Evolutionary conservation across 2,113 vertebrate species (phyloP), one percentile per base, ranked within the genome.

Genomic region (Brienomyrus brachyistius): DNA sequence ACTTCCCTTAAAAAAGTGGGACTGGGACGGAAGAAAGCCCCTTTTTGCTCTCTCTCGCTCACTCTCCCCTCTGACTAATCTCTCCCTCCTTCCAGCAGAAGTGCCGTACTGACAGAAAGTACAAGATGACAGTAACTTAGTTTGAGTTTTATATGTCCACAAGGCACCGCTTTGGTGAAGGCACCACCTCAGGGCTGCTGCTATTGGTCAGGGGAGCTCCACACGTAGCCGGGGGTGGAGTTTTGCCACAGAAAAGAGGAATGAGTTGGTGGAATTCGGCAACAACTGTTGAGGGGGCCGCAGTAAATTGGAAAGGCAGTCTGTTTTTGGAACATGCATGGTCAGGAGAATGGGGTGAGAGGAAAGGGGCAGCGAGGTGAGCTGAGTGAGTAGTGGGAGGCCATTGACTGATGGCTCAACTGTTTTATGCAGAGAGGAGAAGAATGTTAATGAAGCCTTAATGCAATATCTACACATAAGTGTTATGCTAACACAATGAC

Each of bases 61-160:
- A 92, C 56, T 91, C 66, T 91, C 91, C 48, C 86, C 91, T 92
- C 94, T 92, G 91, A 91, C 89, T 90, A 93, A 92, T 91, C 92
- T 84, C 90, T 92, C 94, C 93, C 92, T 93, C 95, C 92, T 87
- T 88, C 93, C 80, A 52, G 70, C 87, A 84, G 89, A 93, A 95
- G 94, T 91, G 91, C 93, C 91, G 93, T 93, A 94, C 94, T 93
- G 92, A 95, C 94, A 95, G 95, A 96, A 95, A 95, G 95, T 96
- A 95, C 95, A 94, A 95, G 92, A 92, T 92, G 90, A 91, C 94
- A 94, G 93, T 95, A 91, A 92, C 92, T 93, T 91, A 91, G 70
- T 91, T 94, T 95, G 93, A 95, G 93, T 96, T 96, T 96, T 96
- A 96, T 96, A 96, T 94, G 93, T 91, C 92, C 93, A 92, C 93